A percentile compares a stretch with the other conserved stretches of the same genome.
Evolutionary conservation across 2,113 vertebrate genomes (phyloP).

Genomic region (Anhinga rufa): DNA sequence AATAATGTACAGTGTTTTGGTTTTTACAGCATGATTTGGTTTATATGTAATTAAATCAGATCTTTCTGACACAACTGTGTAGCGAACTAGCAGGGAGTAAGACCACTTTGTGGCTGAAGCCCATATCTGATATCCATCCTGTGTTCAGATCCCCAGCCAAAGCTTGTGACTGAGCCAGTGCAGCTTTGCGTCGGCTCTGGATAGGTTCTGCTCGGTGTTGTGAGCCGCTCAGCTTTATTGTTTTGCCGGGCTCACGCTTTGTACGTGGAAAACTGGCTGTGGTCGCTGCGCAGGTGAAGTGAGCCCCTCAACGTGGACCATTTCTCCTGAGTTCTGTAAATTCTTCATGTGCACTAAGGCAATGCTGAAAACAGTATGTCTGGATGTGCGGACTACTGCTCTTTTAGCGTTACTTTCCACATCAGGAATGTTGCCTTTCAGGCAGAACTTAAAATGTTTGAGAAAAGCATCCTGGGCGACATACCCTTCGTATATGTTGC

Average conservation of each 20-base stretch:
- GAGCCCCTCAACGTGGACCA: background rate
- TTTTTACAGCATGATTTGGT: background rate
- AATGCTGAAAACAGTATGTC: background rate
- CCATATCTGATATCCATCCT: background rate
- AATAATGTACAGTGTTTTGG: background rate
- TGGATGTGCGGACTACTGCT: background rate
- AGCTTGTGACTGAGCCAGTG: background rate
- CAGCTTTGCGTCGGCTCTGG: background rate
- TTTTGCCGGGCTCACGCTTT: background rate
- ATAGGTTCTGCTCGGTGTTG: background rate
- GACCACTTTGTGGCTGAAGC: background rate
- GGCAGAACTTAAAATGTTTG: background rate
- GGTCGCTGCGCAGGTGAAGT: background rate
- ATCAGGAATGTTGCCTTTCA: background rate
- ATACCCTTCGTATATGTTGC: background rate
- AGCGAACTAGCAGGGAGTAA: background rate
- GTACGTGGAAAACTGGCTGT: background rate
- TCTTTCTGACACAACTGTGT: background rate
- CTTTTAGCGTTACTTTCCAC: background rate
- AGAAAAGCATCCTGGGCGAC: background rate
- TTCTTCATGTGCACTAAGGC: background rate
- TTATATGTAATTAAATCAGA: background rate
- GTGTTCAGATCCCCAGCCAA: background rate
- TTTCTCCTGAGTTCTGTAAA: background rate
- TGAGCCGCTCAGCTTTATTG: fast-evolving